These are phyloP conservation scores for Phalacrocorax aristotelis DNA, from an alignment of 2,113 vertebrate genomes.

Conservation along the genomic window DNA sequence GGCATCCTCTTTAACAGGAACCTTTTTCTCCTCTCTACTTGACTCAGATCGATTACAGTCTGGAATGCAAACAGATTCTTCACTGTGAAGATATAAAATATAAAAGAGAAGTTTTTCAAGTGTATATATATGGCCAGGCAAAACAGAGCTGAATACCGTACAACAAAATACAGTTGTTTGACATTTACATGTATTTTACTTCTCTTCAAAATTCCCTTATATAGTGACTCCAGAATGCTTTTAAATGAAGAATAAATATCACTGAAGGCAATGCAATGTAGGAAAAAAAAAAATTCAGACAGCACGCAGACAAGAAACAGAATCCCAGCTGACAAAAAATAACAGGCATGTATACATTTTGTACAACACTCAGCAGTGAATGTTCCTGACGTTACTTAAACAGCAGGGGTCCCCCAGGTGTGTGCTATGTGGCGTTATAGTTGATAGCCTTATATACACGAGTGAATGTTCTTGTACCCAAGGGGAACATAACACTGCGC, in stretches of 20 bases:
- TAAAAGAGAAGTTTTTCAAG: conserved; percentile 43
- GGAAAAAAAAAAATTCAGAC: not conserved
- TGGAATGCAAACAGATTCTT: conserved; percentile 65
- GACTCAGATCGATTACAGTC: conserved; percentile 59
- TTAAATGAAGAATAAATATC: conserved; percentile 1
- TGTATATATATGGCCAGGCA: not conserved
- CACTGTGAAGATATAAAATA: conserved; percentile 54
- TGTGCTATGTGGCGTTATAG: not conserved
- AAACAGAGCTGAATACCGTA: conserved; percentile 21
- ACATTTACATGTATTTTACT: conserved; percentile 19
- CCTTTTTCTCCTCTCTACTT: conserved; percentile 61
- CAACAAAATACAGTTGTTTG: not conserved
- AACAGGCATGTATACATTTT: not conserved
- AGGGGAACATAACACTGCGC: not conserved
- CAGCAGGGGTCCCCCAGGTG: not conserved
- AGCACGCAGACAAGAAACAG: not conserved
- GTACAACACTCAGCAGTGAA: not conserved
- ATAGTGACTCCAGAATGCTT: not conserved
- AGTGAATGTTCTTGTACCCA: not conserved
- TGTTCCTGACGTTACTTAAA: not conserved
- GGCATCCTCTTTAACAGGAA: conserved; percentile 53
- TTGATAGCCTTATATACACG: not conserved
- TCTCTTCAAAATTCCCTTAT: not conserved
- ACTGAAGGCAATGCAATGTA: not conserved
- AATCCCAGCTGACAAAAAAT: not conserved